These are phyloP conservation scores for Rhodophaea formosa DNA, from an alignment of 2,888 invertebrate species.

Conservation along the genomic window DNA sequence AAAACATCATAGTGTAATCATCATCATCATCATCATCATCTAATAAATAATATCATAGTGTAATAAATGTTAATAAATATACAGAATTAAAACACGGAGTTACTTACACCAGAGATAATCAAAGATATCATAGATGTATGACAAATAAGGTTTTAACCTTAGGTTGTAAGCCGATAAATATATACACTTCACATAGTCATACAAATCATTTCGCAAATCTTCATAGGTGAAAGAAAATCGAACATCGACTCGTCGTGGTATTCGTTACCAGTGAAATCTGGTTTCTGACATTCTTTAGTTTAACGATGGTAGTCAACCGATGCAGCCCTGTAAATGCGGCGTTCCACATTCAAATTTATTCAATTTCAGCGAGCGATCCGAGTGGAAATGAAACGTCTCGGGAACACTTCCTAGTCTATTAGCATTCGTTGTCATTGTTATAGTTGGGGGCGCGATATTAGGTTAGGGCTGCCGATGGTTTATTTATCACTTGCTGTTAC, in stretches of 20 bases:
- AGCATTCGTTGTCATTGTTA: constrained; percentile 49
- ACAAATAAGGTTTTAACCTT: no score
- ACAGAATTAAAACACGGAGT: no score
- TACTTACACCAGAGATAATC: no score
- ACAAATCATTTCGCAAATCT: neutral
- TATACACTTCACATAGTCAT: no score
- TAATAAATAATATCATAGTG: no score
- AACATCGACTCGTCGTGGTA: neutral
- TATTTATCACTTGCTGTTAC: no score
- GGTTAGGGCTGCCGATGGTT: constrained; percentile 21
- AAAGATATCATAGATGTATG: no score
- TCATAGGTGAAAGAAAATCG: neutral
- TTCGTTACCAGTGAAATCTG: neutral
- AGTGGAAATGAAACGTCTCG: constrained; percentile 69
- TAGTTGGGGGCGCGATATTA: constrained; percentile 23
- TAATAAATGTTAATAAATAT: no score
- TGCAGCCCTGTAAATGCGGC: constrained; percentile 31
- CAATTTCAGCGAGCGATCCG: constrained; percentile 64
- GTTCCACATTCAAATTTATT: constrained; percentile 75
- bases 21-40: no score
- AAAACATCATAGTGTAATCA: no score
- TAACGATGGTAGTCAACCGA: neutral
- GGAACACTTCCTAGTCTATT: constrained; percentile 59
- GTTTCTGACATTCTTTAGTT: neutral
- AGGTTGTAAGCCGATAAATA: no score